Percentiles rank a stretch among this genome's conserved stretches.
phyloP scores from a whole-genome alignment of 2,797 vertebrate species.

The Buceros bicornis region DNA sequence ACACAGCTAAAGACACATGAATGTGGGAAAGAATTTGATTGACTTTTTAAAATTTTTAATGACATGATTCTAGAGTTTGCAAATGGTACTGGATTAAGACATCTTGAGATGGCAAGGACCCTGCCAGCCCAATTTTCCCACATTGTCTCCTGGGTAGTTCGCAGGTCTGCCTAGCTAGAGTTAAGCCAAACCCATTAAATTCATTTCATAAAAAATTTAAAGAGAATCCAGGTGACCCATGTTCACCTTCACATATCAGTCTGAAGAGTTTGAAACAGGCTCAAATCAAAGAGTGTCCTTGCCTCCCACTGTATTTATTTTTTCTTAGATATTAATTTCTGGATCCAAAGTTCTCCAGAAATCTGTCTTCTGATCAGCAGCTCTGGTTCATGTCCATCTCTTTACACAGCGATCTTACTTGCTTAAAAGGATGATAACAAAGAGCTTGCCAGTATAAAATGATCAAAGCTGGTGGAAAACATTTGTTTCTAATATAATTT shows the following conservation, averaged over 20 bases:
- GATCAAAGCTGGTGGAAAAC: slow-evolving; percentile 34
- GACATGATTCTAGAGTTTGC: not conserved
- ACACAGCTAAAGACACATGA: slow-evolving; percentile 18
- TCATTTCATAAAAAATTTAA: not conserved
- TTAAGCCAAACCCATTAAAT: not conserved
- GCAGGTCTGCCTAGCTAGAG: not conserved
- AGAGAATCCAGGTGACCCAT: not conserved
- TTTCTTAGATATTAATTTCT: slow-evolving; percentile 13
- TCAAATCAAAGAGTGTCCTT: not conserved
- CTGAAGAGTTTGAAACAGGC: not conserved
- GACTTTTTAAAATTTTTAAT: not conserved
- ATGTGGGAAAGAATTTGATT: slow-evolving; percentile 28
- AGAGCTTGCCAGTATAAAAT: not conserved
- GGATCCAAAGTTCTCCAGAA: not conserved
- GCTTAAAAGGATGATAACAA: slow-evolving; percentile 19
- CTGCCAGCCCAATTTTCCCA: not conserved
- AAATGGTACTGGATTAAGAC: not conserved
- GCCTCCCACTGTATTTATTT: not conserved
- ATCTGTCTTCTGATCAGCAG: not conserved
- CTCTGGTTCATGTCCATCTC: not conserved
- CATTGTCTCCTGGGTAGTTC: not conserved
- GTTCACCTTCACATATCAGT: not conserved
- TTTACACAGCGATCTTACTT: not conserved
- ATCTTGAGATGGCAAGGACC: not conserved
- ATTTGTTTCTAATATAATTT: slow-evolving; percentile 44